These are phyloP conservation scores for Falco naumanni DNA, from an alignment of 2,797 vertebrate genomes.

Conservation along the genomic window DNA sequence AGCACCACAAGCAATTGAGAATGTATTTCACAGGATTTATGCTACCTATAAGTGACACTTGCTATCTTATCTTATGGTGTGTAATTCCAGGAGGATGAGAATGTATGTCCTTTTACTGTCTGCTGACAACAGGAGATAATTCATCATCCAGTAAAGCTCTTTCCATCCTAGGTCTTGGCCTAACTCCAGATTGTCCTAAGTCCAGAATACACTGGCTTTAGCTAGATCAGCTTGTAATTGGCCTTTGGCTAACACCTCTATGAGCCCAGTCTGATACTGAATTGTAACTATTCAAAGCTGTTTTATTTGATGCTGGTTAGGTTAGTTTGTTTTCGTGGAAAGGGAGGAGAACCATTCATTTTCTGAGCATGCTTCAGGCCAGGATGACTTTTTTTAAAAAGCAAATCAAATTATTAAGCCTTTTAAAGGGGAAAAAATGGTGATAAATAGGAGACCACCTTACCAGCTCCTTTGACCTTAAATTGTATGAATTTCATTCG, in stretches of 20 bases:
- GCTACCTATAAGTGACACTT: neutral
- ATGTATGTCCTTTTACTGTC: constrained; percentile 17
- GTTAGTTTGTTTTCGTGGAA: neutral
- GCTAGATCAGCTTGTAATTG: constrained; percentile 66
- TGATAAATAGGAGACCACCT: neutral
- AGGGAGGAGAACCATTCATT: neutral
- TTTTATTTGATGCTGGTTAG: neutral
- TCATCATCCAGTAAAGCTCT: constrained; percentile 69
- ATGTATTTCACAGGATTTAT: neutral
- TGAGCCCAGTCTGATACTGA: constrained; percentile 26
- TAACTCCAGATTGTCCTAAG: constrained; percentile 60
- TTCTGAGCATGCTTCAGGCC: neutral
- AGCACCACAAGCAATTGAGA: neutral
- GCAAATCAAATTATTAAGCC: neutral
- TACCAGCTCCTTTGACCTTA: neutral
- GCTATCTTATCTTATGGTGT: neutral
- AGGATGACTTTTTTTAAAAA: neutral
- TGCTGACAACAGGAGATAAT: constrained; percentile 57
- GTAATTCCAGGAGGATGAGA: constrained; percentile 19
- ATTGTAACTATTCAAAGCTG: constrained; percentile 3
- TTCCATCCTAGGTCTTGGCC: constrained; percentile 57
- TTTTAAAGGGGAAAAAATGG: neutral
- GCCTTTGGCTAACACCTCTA: constrained; percentile 63
- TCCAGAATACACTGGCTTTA: constrained; percentile 64
- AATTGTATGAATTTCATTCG: neutral